Conservation (phyloP, 2,888 invertebrate genomes). For the Thumatha senex region DNA sequence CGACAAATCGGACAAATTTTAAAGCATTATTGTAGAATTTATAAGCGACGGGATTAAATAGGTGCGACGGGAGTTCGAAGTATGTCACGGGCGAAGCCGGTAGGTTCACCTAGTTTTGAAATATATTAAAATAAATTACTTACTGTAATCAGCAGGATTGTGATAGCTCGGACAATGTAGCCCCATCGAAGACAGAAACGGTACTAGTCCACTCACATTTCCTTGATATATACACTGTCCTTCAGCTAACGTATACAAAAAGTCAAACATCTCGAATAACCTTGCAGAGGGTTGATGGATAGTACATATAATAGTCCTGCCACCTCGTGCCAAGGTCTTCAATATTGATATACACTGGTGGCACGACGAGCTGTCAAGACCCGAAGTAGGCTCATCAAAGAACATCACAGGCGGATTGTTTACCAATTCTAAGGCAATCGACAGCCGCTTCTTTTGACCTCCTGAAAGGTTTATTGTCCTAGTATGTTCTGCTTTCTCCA, state of each 20-base stretch:
- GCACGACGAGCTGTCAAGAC: constrained; percentile 96
- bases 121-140: constrained; percentile 46
- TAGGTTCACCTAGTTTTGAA: no score
- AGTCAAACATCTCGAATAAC: constrained; percentile 97
- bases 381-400: constrained; percentile 97
- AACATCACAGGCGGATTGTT: constrained; percentile 99
- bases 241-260: constrained; percentile 94
- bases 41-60: no score
- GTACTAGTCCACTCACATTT: constrained; percentile 91
- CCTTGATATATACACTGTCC: constrained; percentile 98
- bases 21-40: no score
- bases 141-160: constrained; percentile 98
- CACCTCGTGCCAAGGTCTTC: constrained; percentile 93
- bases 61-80: no score
- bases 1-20: no score
- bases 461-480: constrained; percentile 93
- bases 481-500: constrained; percentile 91
- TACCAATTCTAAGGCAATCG: constrained; percentile 95
- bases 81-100: no score
- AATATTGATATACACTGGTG: constrained; percentile 95
- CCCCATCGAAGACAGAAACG: constrained; percentile 93
- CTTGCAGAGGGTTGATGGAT: constrained; percentile 98
- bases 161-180: constrained; percentile 97
- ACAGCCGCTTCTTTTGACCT: constrained; percentile 94
- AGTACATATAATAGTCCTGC: constrained; percentile 96